phyloP scores from a whole-genome alignment of 2,888 invertebrate species.

The Leptopterna dolabrata region DNA sequence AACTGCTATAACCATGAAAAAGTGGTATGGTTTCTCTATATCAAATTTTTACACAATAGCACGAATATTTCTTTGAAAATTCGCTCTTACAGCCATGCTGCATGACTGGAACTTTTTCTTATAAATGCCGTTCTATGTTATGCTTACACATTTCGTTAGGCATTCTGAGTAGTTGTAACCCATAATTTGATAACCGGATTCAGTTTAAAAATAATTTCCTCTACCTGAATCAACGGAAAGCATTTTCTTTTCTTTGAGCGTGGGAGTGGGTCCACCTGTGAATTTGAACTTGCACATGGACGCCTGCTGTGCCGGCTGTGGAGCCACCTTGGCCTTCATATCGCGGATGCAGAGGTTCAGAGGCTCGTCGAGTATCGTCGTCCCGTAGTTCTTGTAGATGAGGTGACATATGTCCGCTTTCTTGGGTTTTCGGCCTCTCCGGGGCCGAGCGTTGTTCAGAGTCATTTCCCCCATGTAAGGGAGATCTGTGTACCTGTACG shows the following conservation, averaged over 20 bases:
- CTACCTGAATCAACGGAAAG: slow-evolving; percentile 79
- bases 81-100: no score
- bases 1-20: no score
- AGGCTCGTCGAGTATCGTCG: slow-evolving; percentile 81
- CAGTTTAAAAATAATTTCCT: no score
- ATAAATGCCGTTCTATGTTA: no score
- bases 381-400: slow-evolving; percentile 92
- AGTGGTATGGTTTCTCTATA: no score
- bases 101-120: no score
- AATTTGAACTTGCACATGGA: slow-evolving; percentile 95
- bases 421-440: slow-evolving; percentile 89
- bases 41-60: no score
- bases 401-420: slow-evolving; percentile 92
- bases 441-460: slow-evolving; percentile 85
- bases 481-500: slow-evolving; percentile 76
- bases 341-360: slow-evolving; percentile 86
- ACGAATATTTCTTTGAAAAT: no score
- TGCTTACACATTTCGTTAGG: no score
- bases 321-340: slow-evolving; percentile 68
- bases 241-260: slow-evolving; percentile 91
- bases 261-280: slow-evolving; percentile 90
- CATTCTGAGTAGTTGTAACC: no score
- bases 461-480: slow-evolving; percentile 95
- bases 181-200: no score
- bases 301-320: slow-evolving; percentile 68